Conservation (phyloP, 2,888 invertebrate species). For the Hetaerina titia region DNA sequence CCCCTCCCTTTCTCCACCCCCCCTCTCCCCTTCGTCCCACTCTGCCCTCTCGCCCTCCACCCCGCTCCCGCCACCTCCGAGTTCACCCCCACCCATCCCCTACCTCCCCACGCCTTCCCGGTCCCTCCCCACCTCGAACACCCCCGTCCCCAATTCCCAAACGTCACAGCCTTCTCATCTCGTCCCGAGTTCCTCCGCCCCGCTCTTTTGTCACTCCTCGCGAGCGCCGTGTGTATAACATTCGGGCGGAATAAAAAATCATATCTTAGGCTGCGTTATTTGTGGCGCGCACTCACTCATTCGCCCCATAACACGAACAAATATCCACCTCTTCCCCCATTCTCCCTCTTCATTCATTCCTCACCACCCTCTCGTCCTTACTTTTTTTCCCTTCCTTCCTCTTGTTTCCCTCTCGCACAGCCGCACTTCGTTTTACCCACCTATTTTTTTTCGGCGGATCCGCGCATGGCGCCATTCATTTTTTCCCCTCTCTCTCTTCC, state of each 20-base stretch:
- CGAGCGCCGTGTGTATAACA: constrained; percentile 68
- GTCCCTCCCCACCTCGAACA: constrained; percentile 54
- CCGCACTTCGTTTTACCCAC: neutral
- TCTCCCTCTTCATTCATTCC: constrained; percentile 11
- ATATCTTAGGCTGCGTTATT: constrained; percentile 64
- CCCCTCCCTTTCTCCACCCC: constrained; percentile 42
- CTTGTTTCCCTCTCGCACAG: neutral
- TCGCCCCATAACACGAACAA: constrained; percentile 53
- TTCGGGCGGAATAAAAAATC: constrained; percentile 65
- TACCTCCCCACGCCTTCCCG: constrained; percentile 40
- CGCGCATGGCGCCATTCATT: constrained; percentile 51
- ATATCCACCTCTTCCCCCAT: constrained; percentile 35
- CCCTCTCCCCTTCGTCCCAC: neutral
- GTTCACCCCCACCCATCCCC: constrained; percentile 51
- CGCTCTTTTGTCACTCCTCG: constrained; percentile 46
- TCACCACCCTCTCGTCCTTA: neutral
- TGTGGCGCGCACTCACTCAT: constrained; percentile 61
- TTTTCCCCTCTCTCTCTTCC: constrained; percentile 38
- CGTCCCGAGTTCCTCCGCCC: neutral
- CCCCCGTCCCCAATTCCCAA: constrained; percentile 30
- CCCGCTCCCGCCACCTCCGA: neutral
- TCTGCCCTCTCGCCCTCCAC: neutral
- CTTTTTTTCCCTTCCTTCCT: neutral
- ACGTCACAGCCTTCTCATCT: constrained; percentile 50
- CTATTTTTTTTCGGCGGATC: constrained; percentile 34